These are phyloP conservation scores for Malurus melanocephalus DNA, from an alignment of 2,113 vertebrate species.

Conservation along the genomic window DNA sequence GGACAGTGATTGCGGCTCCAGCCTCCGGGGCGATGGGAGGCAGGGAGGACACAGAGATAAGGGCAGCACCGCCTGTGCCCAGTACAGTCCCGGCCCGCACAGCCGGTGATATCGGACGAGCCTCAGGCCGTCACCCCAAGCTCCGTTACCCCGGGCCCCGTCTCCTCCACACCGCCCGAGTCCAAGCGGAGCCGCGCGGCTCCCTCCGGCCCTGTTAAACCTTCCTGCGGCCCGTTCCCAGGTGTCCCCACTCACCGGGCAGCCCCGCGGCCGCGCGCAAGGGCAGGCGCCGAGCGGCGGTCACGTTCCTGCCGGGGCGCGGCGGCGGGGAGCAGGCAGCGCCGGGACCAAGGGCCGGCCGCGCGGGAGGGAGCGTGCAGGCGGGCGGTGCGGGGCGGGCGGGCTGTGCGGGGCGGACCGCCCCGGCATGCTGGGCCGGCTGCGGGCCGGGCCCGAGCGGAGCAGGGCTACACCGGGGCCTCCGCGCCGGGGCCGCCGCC, in stretches of 20 bases:
- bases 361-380: neutral
- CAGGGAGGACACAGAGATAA: neutral
- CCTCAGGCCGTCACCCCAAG: neutral
- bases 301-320: slow-evolving; percentile 8
- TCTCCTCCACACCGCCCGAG: neutral
- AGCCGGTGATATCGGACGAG: too few relatives aligned
- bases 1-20: accelerated
- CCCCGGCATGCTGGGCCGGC: neutral
- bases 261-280: neutral
- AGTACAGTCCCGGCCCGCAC: neutral
- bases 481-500: neutral
- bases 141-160: neutral
- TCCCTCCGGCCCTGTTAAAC: neutral
- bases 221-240: neutral
- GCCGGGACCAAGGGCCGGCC: neutral
- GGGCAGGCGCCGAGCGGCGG: neutral
- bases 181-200: too few relatives aligned
- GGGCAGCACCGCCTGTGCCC: accelerated
- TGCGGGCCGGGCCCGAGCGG: too few relatives aligned
- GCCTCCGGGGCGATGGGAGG: accelerated
- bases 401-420: neutral
- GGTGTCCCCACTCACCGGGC: slow-evolving; percentile 4
- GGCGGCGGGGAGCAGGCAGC: neutral
- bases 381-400: neutral
- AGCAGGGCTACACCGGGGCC: too few relatives aligned